Evolutionary conservation across 2,113 vertebrate species (phyloP), one percentile per base, ranked within the genome.

Genomic region (Lophochroa leadbeateri): DNA sequence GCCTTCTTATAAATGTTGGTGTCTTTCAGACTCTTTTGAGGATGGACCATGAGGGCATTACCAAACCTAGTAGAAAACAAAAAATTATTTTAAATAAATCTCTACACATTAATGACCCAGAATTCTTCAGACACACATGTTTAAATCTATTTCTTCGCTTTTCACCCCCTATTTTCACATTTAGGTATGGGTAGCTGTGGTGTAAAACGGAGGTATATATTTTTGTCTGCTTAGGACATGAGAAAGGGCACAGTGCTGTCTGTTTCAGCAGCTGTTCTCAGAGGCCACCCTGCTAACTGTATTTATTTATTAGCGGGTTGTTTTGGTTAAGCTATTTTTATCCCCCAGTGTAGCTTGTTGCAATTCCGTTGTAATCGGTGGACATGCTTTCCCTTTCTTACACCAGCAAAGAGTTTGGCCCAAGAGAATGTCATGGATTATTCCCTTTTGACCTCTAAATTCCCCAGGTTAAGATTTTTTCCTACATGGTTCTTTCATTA

Each of bases 311-410:
- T 80, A 88, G 35, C 49, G 53, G 21, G 2, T 65, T 93, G 83
- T 92, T 95, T 96, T 77, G 63, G 18, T 94, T 94, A 80, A 49
- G 64, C 63, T 96, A 88, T 91, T 94, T 95, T 86, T 84, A 88
- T 27, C 10, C 81, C 31, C 17, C 37, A 24, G 13, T 76, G 60
- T 27, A 49, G 79, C 63, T 61, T 76, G 15, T 17, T 65, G 57
- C 28, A 84, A 37, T 79, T 92, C 75, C 80, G 6, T 52, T 84
- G 64, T 68, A 58, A 53, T 74, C 17, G 7, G 18, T 77, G 33
- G 41, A 46, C 13, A 17, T 61, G 53, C 19, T 76, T 95, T 87
- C 20, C 19, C 33, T 92, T 76, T 82, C 63, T 65, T 87, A 49
- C 31, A 92, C 53, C 86, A 91, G 12, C 69, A 85, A 81, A 86